A percentile compares a stretch with the other conserved stretches of the same genome.
phyloP scores from a whole-genome alignment of 2,888 invertebrate species.

The Linyphia triangularis region DNA sequence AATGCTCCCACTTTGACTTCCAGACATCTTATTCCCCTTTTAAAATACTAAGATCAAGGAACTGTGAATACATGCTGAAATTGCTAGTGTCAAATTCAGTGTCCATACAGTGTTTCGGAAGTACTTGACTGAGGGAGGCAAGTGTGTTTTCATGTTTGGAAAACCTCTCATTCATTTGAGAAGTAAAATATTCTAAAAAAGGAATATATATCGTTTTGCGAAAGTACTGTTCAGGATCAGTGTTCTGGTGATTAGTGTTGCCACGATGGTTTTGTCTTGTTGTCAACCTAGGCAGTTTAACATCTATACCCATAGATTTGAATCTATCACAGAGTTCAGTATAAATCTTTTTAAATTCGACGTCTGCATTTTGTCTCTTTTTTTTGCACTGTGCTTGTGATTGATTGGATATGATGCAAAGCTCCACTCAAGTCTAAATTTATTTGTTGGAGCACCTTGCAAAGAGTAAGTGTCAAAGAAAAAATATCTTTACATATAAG shows the following conservation, averaged over 20 bases:
- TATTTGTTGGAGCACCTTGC: neutral
- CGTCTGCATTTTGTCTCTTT: neutral
- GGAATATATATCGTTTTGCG: neutral
- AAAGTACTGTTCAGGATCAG: neutral
- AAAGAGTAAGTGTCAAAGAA: neutral
- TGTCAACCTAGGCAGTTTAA: neutral
- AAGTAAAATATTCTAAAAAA: neutral
- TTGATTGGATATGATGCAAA: neutral
- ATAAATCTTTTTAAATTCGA: neutral
- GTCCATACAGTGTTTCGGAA: no score
- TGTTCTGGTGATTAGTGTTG: neutral
- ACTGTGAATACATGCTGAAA: no score
- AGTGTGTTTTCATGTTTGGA: neutral
- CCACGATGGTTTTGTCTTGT: neutral
- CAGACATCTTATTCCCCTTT: no score
- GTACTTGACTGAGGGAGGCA: no score
- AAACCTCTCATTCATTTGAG: slow-evolving; percentile 2
- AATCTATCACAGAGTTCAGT: no score
- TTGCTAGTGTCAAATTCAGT: no score
- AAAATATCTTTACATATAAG: neutral
- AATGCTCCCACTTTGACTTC: no score
- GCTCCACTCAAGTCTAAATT: neutral
- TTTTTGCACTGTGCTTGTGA: neutral
- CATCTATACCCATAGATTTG: neutral
- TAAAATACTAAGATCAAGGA: no score